Conservation (phyloP, 1,140 invertebrate species). For the Vanessa atalanta region DNA sequence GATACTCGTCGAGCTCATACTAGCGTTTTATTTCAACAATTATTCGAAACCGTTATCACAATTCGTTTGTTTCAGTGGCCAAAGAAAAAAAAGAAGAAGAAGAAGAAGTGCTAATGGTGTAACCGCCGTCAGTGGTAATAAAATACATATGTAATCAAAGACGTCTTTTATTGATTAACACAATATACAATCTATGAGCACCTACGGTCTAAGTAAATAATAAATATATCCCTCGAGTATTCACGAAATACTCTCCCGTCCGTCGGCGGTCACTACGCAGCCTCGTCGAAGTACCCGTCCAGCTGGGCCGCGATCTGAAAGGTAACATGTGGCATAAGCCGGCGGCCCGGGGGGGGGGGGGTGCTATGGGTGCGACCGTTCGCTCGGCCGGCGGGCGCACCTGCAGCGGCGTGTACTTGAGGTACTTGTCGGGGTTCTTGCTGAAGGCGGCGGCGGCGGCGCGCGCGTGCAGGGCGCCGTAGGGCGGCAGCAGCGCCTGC, state of each 20-base stretch:
- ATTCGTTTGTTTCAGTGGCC: conserved; percentile 67
- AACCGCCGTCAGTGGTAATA: conserved; percentile 4
- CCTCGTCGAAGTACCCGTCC: conserved; percentile 72
- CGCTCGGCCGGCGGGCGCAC: conserved; percentile 34
- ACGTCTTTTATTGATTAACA: conserved; percentile 15
- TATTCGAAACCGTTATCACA: conserved; percentile 2
- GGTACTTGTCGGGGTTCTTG: conserved; percentile 96
- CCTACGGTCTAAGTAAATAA: conserved; percentile 13
- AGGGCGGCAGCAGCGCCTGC: conserved; percentile 91
- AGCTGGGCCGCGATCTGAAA: conserved; percentile 66
- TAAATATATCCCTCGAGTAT: background rate
- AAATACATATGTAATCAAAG: background rate
- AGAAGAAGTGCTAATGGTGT: conserved; percentile 37
- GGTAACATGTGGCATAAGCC: background rate
- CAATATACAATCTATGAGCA: conserved; percentile 10
- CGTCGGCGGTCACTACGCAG: conserved; percentile 47
- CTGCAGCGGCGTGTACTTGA: conserved; percentile 94
- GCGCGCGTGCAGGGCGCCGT: conserved; percentile 89
- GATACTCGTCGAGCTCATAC: too few species aligned
- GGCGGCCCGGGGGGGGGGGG: too few species aligned
- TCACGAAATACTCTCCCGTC: background rate
- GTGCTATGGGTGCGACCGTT: too few species aligned
- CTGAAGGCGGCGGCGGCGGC: conserved; percentile 89
- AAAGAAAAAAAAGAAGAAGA: conserved; percentile 51
- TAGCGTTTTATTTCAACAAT: background rate